These are phyloP conservation scores for Dendrocopos noguchii DNA, from an alignment of 2,113 vertebrate species.

Conservation along the genomic window DNA sequence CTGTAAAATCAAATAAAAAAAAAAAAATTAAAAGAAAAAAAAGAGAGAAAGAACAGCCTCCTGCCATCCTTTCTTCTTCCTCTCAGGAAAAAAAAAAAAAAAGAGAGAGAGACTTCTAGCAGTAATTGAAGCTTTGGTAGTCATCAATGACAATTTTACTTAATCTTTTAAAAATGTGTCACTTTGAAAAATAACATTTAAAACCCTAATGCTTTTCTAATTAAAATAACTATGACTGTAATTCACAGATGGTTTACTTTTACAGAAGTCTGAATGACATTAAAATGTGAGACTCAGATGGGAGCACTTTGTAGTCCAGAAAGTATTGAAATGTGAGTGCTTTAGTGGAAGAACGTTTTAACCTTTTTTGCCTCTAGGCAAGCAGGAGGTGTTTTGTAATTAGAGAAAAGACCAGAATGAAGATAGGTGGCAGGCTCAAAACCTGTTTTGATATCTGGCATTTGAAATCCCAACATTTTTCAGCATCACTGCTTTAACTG, in stretches of 20 bases:
- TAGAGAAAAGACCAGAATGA: neutral
- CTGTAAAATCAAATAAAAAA: neutral
- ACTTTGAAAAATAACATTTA: slow-evolving; percentile 60
- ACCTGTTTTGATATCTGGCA: neutral
- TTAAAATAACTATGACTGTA: slow-evolving; percentile 69
- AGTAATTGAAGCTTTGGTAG: slow-evolving; percentile 57
- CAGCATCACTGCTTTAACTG: neutral
- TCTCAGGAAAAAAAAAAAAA: neutral
- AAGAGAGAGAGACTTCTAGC: neutral
- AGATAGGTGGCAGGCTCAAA: neutral
- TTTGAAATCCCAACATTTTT: neutral
- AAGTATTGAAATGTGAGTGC: neutral
- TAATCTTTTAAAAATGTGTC: slow-evolving; percentile 68
- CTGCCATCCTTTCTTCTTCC: neutral
- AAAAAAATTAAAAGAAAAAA: accelerated
- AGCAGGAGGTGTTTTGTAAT: neutral
- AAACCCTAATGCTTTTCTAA: slow-evolving; percentile 63
- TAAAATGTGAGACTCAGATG: slow-evolving; percentile 47
- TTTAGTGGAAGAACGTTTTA: neutral
- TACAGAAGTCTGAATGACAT: slow-evolving; percentile 63
- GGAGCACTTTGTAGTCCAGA: slow-evolving; percentile 42
- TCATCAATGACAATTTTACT: slow-evolving; percentile 69
- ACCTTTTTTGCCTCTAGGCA: neutral
- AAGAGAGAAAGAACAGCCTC: neutral
- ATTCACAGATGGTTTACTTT: slow-evolving; percentile 74